These are phyloP conservation scores for Megamerina dolium DNA, from an alignment of 2,888 invertebrate genomes.

Conservation along the genomic window DNA sequence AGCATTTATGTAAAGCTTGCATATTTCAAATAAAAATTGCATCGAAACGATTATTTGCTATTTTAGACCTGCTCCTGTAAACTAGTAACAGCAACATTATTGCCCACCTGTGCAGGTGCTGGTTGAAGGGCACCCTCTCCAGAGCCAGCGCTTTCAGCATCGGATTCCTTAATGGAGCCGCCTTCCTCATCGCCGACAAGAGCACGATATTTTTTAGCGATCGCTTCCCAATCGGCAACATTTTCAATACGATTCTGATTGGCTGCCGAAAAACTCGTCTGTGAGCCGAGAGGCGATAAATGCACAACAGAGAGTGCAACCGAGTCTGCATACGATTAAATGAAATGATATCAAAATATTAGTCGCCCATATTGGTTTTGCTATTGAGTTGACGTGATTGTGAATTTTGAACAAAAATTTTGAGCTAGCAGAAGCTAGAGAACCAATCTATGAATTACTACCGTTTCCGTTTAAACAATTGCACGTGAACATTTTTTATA, in stretches of 20 bases:
- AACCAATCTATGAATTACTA: slow-evolving; percentile 18
- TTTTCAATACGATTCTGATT: slow-evolving; percentile 74
- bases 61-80: too few species aligned
- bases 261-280: slow-evolving; percentile 70
- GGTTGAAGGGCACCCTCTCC: slow-evolving; percentile 27
- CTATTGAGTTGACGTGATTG: slow-evolving; percentile 17
- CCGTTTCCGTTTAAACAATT: too few species aligned
- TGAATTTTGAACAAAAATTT: slow-evolving; percentile 28
- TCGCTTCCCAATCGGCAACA: slow-evolving; percentile 86
- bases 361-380: background rate
- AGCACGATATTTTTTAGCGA: slow-evolving; percentile 81
- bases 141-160: slow-evolving; percentile 43
- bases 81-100: slow-evolving; percentile 33
- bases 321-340: slow-evolving; percentile 54
- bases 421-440: slow-evolving; percentile 27
- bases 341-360: background rate
- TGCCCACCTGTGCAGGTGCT: slow-evolving; percentile 44
- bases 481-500: background rate
- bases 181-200: slow-evolving; percentile 62
- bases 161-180: slow-evolving; percentile 47
- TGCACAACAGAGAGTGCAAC: slow-evolving; percentile 74
- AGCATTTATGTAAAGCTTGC: too few species aligned
- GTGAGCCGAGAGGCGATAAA: slow-evolving; percentile 77
- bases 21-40: too few species aligned
- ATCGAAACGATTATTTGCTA: too few species aligned